Conservation (phyloP, 2,888 invertebrate genomes). For the Molorchus minor region DNA sequence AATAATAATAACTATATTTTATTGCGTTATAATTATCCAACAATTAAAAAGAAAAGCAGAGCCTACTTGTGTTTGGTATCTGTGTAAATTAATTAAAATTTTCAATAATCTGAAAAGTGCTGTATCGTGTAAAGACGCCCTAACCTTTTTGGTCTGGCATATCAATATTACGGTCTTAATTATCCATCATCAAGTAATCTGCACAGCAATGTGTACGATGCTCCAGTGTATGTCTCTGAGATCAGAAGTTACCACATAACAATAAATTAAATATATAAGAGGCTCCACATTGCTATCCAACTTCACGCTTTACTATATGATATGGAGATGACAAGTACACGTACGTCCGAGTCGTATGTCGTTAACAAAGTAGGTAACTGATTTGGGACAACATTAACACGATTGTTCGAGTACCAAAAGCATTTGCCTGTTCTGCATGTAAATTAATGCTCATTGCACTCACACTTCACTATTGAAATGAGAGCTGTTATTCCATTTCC, state of each 20-base stretch:
- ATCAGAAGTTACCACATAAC: constrained; percentile 13
- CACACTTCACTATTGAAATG: constrained; percentile 27
- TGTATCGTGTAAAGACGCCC: no score
- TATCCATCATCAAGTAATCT: no score
- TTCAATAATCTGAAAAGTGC: no score
- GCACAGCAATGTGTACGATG: no score
- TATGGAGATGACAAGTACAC: constrained; percentile 22
- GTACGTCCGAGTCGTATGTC: constrained; percentile 21
- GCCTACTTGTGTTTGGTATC: no score
- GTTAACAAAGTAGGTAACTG: constrained; percentile 29
- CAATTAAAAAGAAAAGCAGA: no score
- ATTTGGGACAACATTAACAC: constrained; percentile 29
- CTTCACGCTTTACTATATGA: constrained; percentile 2
- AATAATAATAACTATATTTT: no score
- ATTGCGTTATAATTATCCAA: no score
- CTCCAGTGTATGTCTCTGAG: constrained; percentile 7
- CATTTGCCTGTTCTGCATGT: constrained; percentile 27
- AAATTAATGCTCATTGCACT: constrained; percentile 30
- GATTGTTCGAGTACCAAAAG: constrained; percentile 27
- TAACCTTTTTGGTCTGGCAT: no score
- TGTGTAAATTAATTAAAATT: no score
- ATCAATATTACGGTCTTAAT: no score
- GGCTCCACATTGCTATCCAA: background rate
- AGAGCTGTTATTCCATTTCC: constrained; percentile 28
- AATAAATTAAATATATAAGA: constrained; percentile 28